A percentile compares a stretch with the other conserved stretches of the same genome.
phyloP scores from a whole-genome alignment of 2,888 invertebrate species.

The Bellardia pandia region DNA sequence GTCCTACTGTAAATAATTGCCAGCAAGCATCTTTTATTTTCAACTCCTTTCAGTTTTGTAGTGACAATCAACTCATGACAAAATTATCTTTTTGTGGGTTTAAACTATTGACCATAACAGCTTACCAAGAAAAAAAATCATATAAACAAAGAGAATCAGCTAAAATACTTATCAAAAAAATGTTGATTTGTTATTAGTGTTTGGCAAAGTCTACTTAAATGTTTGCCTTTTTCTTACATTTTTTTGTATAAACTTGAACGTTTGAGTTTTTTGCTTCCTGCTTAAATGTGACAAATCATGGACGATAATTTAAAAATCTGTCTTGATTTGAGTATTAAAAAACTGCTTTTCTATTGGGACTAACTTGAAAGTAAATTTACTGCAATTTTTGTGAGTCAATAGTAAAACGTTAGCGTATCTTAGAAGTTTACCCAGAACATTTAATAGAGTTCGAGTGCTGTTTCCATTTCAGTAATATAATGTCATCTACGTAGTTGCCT shows the following conservation, averaged over 20 bases:
- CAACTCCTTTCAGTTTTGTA: not conserved
- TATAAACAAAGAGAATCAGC: not conserved
- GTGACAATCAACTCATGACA: not conserved
- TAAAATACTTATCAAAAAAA: not conserved
- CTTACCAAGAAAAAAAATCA: not conserved
- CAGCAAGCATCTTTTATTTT: no score
- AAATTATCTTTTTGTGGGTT: not conserved
- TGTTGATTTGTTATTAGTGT: not conserved
- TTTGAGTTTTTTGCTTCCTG: not conserved
- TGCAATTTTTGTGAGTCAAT: no score
- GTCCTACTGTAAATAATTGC: no score
- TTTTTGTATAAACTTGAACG: not conserved
- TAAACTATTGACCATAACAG: not conserved
- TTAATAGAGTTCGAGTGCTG: no score
- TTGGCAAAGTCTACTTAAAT: constrained; percentile 3
- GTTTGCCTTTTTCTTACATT: not conserved
- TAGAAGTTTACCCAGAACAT: no score
- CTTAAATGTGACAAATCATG: not conserved
- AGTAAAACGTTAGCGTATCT: no score
- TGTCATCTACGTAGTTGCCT: no score
- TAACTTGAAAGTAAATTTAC: no score
- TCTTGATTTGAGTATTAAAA: no score
- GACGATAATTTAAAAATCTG: not conserved
- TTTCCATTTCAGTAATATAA: no score
- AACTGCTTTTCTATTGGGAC: no score